Evolutionary conservation across 2,113 vertebrate species (phyloP).

Genomic region (Hydrochoerus hydrochaeris): DNA sequence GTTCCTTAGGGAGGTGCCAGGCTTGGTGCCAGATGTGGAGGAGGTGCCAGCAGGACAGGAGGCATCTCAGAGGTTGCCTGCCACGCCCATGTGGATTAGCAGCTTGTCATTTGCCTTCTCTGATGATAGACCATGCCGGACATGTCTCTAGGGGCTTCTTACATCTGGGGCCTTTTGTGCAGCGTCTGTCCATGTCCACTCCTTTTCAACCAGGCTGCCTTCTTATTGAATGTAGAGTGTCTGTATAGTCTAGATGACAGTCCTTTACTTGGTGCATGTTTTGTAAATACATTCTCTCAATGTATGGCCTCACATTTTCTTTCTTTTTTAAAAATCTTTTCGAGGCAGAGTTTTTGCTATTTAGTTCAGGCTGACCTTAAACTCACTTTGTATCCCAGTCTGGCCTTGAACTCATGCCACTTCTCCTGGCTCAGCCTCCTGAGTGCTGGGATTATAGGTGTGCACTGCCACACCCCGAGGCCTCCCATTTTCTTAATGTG

Average conservation of each 20-base stretch:
- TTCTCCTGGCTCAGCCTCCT: too few relatives aligned
- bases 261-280: not conserved
- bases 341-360: too few relatives aligned
- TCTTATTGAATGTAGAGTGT: not conserved
- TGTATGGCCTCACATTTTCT: not conserved
- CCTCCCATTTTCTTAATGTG: not conserved
- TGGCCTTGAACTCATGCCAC: too few relatives aligned
- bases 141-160: not conserved
- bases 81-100: too few relatives aligned
- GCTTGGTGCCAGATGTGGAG: too few relatives aligned
- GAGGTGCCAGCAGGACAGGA: not conserved
- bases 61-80: not conserved
- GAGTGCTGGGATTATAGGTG: too few relatives aligned
- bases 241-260: not conserved
- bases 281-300: not conserved
- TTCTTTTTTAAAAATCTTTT: too few relatives aligned
- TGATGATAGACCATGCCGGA: not conserved
- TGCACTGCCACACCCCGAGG: too few relatives aligned
- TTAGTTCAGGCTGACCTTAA: too few relatives aligned
- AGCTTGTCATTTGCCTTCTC: not conserved
- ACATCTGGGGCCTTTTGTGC: not conserved
- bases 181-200: not conserved
- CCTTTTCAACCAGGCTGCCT: not conserved
- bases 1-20: not conserved
- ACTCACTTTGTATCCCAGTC: too few relatives aligned